Evolutionary conservation across 2,888 invertebrate genomes (phyloP), one percentile per base, ranked within the genome.

Genomic region (Sthenelais limicola): DNA sequence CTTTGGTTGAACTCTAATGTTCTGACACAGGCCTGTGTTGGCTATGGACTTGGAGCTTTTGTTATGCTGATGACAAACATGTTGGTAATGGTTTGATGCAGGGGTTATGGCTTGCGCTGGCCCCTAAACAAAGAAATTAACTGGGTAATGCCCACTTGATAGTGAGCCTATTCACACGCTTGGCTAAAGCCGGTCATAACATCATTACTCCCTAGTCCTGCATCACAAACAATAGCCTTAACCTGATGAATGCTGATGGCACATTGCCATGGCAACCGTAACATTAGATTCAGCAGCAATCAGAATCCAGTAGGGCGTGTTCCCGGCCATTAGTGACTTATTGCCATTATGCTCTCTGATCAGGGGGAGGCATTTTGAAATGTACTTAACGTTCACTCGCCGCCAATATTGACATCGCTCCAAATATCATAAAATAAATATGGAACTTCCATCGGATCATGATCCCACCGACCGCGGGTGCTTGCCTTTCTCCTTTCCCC

Each of bases 61-160:
- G 56, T 56, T 56, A n/a, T 32, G 56, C 56, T 33, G 3, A 15
- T 18, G 32, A 56, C 56, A 28, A 56, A 28, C 52, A 52, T 33
- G 32, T 33, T n/a, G 30, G 21, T n/a, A n/a, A n/a, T n/a, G n/a
- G n/a, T n/a, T n/a, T n/a, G n/a, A n/a, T n/a, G n/a, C 32, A 33
- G 56, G 24, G 56, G 56, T 56, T 56, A 56, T 24, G 56, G n/a
- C n/a, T n/a, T n/a, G n/a, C n/a, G n/a, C n/a, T n/a, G n/a, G 56
- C 56, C 56, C 56, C 56, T 56, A 56, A 56, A 56, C 56, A 56
- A 56, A 56, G 56, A 56, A 56, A 56, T 56, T 56, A 56, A 56
- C 56, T 56, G 56, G 56, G 56, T 56, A 56, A 56, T 56, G 56
- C 56, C 56, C 56, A 56, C 56, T 56, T 56, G 56, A 56, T 56